A percentile compares a stretch with the other conserved stretches of the same genome.
Evolutionary conservation across 2,113 vertebrate genomes (phyloP).

Genomic region (Hymenochirus boettgeri): DNA sequence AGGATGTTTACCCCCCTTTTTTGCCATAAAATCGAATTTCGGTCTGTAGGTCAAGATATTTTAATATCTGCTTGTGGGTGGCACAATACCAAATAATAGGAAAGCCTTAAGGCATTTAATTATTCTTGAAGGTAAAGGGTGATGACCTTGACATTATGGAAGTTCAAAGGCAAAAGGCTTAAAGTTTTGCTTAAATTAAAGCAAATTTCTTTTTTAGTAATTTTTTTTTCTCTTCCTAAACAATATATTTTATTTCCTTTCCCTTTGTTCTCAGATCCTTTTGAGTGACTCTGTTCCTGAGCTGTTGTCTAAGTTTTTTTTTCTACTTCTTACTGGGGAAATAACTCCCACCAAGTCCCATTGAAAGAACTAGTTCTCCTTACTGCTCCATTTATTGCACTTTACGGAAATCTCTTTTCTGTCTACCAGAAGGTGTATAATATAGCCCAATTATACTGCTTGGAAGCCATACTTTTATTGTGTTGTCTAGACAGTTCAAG

Average conservation of each 20-base stretch:
- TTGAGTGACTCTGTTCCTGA: slow-evolving; percentile 42
- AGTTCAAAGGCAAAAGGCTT: slow-evolving; percentile 82
- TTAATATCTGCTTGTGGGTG: slow-evolving; percentile 58
- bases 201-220: slow-evolving; percentile 12
- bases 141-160: slow-evolving; percentile 89
- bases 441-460: slow-evolving; percentile 97
- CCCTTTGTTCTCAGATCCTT: slow-evolving; percentile 31
- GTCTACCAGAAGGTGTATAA: slow-evolving; percentile 82
- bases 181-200: slow-evolving; percentile 61
- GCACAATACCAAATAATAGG: slow-evolving; percentile 66
- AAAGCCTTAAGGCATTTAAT: slow-evolving; percentile 76
- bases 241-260: slow-evolving; percentile 41
- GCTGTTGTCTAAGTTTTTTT: slow-evolving; percentile 52
- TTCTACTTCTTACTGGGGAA: slow-evolving; percentile 46
- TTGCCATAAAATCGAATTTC: not conserved
- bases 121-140: slow-evolving; percentile 85
- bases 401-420: slow-evolving; percentile 79
- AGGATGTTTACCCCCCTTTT: not conserved
- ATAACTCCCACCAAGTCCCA: slow-evolving; percentile 48
- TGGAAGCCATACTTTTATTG: slow-evolving; percentile 91
- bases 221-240: slow-evolving; percentile 40
- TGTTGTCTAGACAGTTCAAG: slow-evolving; percentile 99
- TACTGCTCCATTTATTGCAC: slow-evolving; percentile 71
- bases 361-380: slow-evolving; percentile 61
- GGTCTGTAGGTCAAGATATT: slow-evolving; percentile 16